phyloP scores from a whole-genome alignment of 2,888 invertebrate genomes.

The Sinelater perroti region DNA sequence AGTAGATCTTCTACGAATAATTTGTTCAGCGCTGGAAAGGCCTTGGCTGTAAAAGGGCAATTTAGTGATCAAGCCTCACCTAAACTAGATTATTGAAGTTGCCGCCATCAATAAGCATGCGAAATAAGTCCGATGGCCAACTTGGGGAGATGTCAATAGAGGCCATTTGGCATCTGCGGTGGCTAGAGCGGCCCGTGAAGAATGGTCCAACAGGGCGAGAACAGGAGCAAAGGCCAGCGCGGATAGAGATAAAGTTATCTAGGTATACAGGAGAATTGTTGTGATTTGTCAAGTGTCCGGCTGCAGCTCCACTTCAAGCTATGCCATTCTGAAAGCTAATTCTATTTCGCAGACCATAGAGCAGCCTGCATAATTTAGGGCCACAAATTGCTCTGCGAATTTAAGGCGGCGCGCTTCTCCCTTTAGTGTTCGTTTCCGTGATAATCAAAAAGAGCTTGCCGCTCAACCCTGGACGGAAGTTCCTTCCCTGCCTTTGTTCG shows the following conservation, averaged over 20 bases:
- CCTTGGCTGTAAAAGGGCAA: too few relatives aligned
- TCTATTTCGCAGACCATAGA: constrained; percentile 49
- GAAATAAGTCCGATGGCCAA: constrained; percentile 40
- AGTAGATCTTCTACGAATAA: too few relatives aligned
- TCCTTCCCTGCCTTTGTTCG: constrained; percentile 4
- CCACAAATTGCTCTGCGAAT: constrained; percentile 46
- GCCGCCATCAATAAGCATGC: neutral
- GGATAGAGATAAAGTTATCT: constrained; percentile 51
- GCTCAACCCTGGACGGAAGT: constrained; percentile 17
- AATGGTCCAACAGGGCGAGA: constrained; percentile 30
- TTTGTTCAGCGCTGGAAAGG: too few relatives aligned
- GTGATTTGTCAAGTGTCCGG: constrained; percentile 54
- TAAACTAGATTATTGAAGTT: neutral
- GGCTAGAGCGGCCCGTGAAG: constrained; percentile 24
- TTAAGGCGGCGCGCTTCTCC: constrained; percentile 42
- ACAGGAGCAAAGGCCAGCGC: constrained; percentile 33
- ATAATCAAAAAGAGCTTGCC: constrained; percentile 42
- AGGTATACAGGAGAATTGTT: constrained; percentile 51
- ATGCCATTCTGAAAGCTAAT: constrained; percentile 47
- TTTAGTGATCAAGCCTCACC: too few relatives aligned
- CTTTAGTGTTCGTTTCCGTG: constrained; percentile 39
- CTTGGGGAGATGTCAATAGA: constrained; percentile 42
- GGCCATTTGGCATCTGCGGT: constrained; percentile 41
- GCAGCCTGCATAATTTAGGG: constrained; percentile 46
- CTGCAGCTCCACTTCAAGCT: constrained; percentile 40